Base-by-base conservation (phyloP, 35 echinoderm and acorn worm genomes). In the Eucidaris tribuloides region DNA sequence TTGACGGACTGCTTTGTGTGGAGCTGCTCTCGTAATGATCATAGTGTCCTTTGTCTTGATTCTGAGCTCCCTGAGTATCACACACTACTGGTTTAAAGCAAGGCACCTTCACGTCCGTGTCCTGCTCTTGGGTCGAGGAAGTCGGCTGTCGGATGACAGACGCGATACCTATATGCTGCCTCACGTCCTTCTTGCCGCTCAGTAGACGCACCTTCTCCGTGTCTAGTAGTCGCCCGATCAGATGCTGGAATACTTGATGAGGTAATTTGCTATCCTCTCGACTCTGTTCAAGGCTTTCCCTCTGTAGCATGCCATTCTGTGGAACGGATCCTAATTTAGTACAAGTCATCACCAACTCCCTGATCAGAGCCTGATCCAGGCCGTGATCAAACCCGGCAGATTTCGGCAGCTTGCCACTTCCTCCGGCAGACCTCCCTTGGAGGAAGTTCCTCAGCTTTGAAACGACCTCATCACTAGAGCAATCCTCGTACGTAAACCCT, bases 41-140 rank as follows among this genome's bases (percentile, higher is more conserved):
- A n/a, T 44, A 22, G n/a, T 35, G 48, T n/a, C 9, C 44, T 40
- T 74, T 74, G 41, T 74, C 68, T 36, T 35, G 11, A 5, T 41
- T 40, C 25, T 74, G 68, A 36, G 36, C 40, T 74, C 68, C 68
- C 38, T 36, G 22, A 44, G 44, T 44, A 44, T 74, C 68, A 74
- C 68, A 74, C 79, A 89, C 27, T 80, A 89, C 81, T 13, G 87
- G 79, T 74, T 89, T 89, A 43, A 89, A 89, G 66, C 85, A 84
- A 70, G 89, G 89, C 38, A 91, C 89, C 79, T 89, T 89, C 87
- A 89, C 81, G 79, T 89, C 87, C 27, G 38, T 33, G 68, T 74
- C 41, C 68, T 74, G 68, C 68, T 82, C 63, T 39, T 62, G 40
- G 34, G 84, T 58, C 14, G 87, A 46, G 22, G 81, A 48, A 48